Base-by-base conservation (phyloP, 2,113 vertebrate species). In the Cinclus cinclus region DNA sequence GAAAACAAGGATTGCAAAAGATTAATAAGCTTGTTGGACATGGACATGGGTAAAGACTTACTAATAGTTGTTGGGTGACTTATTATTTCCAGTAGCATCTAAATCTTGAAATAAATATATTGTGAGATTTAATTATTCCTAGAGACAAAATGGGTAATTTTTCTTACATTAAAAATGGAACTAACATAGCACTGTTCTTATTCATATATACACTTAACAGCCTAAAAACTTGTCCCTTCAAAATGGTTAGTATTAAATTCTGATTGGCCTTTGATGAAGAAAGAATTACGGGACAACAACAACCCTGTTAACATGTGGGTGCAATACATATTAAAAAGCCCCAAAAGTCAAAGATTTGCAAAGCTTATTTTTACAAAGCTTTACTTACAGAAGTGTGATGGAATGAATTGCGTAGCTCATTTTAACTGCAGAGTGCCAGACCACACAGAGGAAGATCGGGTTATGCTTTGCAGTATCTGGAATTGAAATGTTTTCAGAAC, bases 61-160 rank as follows among this genome's bases (percentile, higher is more conserved):
- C 67, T 91, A 95, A 94, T 74, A 92, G 67, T 27, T 92, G 63
- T 75, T 93, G 75, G 59, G 75, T 96, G 63, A 96, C 92, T 94
- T 94, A 84, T 62, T 44, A n/a, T 91, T 85, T 96, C 71, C 33
- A 93, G 68, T 47, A 89, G 50, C 83, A 96, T 37, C 52, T 96
- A 94, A 94, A 95, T 95, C 77, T 94, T 94, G 79, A 96, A 95
- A 97, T 94, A 96, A 97, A 96, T 95, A 60, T 84, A 92, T 95
- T 95, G 37, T 84, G 68, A 94, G 78, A 81, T 63, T 95, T 91
- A 16, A 81, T 83, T 96, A 85, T 89, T 77, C 52, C 52, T 18
- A 76, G 80, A 97, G 80, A 97, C 35, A 96, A 78, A 63, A 82
- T 31, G 62, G 87, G 87, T 95, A 23, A 90, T 96, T 96, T 96